Evolutionary conservation across 2,888 invertebrate species (phyloP).

Genomic region (Villa cingulata): DNA sequence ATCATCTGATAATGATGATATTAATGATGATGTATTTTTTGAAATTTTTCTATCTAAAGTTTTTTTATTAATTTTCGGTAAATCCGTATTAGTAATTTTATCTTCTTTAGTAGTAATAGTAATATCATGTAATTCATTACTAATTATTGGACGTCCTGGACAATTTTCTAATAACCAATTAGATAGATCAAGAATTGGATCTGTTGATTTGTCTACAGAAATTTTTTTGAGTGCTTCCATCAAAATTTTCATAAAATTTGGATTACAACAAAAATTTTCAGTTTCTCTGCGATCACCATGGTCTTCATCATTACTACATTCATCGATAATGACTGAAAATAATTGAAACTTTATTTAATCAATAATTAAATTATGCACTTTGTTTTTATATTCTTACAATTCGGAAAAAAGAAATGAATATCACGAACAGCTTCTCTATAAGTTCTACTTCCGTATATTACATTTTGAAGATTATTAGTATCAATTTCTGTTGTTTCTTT

Average conservation of each 20-base stretch:
- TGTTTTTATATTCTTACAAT: constrained; percentile 35
- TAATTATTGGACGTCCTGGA: background rate
- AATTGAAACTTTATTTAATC: background rate
- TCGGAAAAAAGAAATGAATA: constrained; percentile 78
- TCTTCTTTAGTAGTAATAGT: no score
- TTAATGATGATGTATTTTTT: no score
- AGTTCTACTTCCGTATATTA: constrained; percentile 64
- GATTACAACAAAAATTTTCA: background rate
- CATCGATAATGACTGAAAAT: constrained; percentile 3
- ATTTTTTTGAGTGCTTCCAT: constrained; percentile 1
- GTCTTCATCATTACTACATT: background rate
- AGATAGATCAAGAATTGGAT: background rate
- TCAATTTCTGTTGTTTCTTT: constrained; percentile 57
- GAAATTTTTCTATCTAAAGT: no score
- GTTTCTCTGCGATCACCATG: no score
- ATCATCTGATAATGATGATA: no score
- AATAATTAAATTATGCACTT: background rate
- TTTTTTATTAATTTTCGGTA: no score
- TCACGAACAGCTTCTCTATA: constrained; percentile 55
- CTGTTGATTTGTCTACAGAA: background rate
- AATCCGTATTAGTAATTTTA: no score
- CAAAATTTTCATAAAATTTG: background rate
- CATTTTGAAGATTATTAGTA: constrained; percentile 52
- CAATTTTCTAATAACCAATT: constrained; percentile 1
- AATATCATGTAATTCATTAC: no score